A percentile compares a stretch with the other conserved stretches of the same genome.
phyloP scores from a whole-genome alignment of 2,888 invertebrate genomes.

The Drepanosiphum platanoidis region DNA sequence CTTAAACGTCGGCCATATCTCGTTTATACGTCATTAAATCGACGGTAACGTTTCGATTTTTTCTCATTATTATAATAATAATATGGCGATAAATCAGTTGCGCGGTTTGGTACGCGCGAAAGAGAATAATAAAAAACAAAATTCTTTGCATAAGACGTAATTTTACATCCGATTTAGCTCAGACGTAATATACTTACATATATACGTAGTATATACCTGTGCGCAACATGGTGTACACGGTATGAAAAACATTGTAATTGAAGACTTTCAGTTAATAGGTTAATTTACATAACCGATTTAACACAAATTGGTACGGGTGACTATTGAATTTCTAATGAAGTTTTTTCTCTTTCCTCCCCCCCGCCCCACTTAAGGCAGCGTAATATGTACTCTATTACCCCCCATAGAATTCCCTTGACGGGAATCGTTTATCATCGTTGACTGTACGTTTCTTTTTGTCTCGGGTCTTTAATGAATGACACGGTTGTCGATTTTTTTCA shows the following conservation, averaged over 20 bases:
- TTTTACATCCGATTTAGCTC: constrained; percentile 27
- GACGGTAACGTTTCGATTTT: neutral
- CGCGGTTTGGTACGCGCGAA: neutral
- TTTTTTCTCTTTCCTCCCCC: constrained; percentile 24
- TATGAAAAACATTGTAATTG: constrained; percentile 26
- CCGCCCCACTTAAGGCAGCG: neutral
- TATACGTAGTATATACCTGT: no score
- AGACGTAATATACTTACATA: neutral
- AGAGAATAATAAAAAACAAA: neutral
- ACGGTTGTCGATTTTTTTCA: neutral
- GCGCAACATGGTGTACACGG: no score
- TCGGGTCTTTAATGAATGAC: constrained; percentile 1
- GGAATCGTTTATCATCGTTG: constrained; percentile 30
- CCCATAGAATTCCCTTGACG: constrained; percentile 7
- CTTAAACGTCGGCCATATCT: neutral
- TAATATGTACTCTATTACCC: constrained; percentile 11
- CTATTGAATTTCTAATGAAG: constrained; percentile 47
- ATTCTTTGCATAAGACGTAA: neutral
- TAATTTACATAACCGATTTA: constrained; percentile 58
- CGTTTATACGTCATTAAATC: constrained; percentile 31
- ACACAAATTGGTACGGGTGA: constrained; percentile 37
- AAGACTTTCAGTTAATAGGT: constrained; percentile 8
- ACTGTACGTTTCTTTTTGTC: constrained; percentile 2
- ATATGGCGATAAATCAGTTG: neutral
- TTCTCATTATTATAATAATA: neutral